Evolutionary conservation across 2,113 vertebrate genomes (phyloP).

Genomic region (Cathartes aura): DNA sequence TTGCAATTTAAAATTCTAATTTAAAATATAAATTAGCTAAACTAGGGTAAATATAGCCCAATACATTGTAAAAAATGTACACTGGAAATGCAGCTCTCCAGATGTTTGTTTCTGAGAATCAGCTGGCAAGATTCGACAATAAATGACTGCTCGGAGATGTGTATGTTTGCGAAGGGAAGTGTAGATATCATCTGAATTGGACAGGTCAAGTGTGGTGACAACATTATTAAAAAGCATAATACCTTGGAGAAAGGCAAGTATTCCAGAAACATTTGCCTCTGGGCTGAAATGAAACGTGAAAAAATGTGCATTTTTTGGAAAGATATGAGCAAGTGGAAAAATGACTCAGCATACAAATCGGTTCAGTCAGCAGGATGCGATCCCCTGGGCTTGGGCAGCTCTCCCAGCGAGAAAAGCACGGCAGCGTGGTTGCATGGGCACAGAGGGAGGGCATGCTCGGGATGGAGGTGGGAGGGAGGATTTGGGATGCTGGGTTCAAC

Average conservation of each 20-base stretch:
- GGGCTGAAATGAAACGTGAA: conserved; percentile 65
- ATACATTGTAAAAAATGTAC: neutral
- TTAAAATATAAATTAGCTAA: conserved; percentile 15
- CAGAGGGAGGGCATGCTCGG: rapidly evolving
- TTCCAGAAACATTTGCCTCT: conserved; percentile 57
- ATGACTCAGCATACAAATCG: conserved; percentile 47
- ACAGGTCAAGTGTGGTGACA: conserved; percentile 70
- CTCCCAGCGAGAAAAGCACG: rapidly evolving
- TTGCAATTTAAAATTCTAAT: neutral
- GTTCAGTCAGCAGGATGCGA: conserved; percentile 5
- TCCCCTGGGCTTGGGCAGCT: neutral
- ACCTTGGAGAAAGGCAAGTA: conserved; percentile 59
- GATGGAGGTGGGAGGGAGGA: neutral
- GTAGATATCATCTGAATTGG: conserved; percentile 69
- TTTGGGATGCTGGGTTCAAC: neutral
- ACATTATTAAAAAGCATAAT: conserved; percentile 64
- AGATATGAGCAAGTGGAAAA: conserved; percentile 20
- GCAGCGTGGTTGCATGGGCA: rapidly evolving
- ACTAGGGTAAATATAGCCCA: neutral
- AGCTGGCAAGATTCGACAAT: conserved; percentile 32
- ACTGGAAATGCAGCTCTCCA: neutral
- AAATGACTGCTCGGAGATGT: conserved; percentile 51
- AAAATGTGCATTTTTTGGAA: conserved; percentile 31
- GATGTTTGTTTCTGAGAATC: conserved; percentile 42
- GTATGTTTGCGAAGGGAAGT: conserved; percentile 43